These are phyloP conservation scores for Drosophila helvetica DNA, from an alignment of 2,888 invertebrate species.

Conservation along the genomic window DNA sequence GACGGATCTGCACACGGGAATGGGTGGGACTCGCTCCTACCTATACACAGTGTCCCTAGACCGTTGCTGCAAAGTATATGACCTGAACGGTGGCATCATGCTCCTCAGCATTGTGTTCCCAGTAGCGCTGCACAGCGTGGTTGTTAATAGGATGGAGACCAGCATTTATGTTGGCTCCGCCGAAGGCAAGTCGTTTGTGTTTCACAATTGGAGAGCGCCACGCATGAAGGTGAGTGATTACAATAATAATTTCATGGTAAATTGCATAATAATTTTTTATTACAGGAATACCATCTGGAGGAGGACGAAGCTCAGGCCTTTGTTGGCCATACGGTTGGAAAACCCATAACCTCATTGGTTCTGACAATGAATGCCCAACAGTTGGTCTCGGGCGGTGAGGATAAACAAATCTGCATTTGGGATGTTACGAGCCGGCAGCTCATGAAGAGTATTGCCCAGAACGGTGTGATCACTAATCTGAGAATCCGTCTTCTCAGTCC, in stretches of 20 bases:
- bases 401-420: constrained; percentile 91
- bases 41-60: constrained; percentile 92
- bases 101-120: constrained; percentile 91
- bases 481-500: constrained; percentile 87
- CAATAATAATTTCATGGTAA: background rate
- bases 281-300: constrained; percentile 86
- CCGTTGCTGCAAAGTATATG: constrained; percentile 92
- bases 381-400: constrained; percentile 90
- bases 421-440: constrained; percentile 91
- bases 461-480: constrained; percentile 90
- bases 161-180: constrained; percentile 90
- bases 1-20: constrained; percentile 90
- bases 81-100: constrained; percentile 88
- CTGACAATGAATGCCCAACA: constrained; percentile 89
- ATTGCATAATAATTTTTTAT: background rate
- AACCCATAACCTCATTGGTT: constrained; percentile 88
- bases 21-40: constrained; percentile 88
- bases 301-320: constrained; percentile 86
- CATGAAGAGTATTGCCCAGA: constrained; percentile 88
- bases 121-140: constrained; percentile 88
- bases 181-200: constrained; percentile 89
- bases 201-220: constrained; percentile 86
- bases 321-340: constrained; percentile 87
- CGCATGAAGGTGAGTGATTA: constrained; percentile 84
- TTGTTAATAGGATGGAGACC: constrained; percentile 89